Base-by-base conservation (phyloP, 2,888 invertebrate genomes). In the Octonoba sinensis region DNA sequence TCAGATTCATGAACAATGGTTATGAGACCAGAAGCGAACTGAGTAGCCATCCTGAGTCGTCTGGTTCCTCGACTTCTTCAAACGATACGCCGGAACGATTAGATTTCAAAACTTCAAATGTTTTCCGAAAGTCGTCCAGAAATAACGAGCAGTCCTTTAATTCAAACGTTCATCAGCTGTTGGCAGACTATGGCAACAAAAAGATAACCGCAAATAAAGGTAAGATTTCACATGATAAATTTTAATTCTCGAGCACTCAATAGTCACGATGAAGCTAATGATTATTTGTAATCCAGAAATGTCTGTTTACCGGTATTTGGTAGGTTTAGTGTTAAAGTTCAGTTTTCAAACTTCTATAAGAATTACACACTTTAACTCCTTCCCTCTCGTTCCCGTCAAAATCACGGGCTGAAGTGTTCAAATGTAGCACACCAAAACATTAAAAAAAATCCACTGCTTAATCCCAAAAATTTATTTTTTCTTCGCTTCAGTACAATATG, bases 41-140 rank as follows among this genome's bases (percentile, higher is more conserved):
- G 16, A 67, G 79, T 16, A 82, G 81, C 11, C 69, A 62, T 24
- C 74, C 69, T 8, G 81, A 75, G 24, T 82, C 81, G 13, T 75
- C 81, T 1, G 81, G 74, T 3, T 82, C 81, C 16, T 82, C 81
- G 0, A 74, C 69, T 6, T 75, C 81, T n/a, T 82, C 81, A 3
- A 72, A 66, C 27, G 72, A 72, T 16, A 78, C 78, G 3, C 78
- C 78, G 1, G 78, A n/a, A n/a, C n/a, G n/a, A n/a, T n/a, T n/a
- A n/a, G n/a, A 78, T 1, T 71, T 20, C 44, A 67, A 71, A 44
- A 13, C 27, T 56, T 65, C 73, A 0, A 62, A 62, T 12, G 18
- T 46, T 2, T 62, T 62, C 20, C n/a, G 36, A 12, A 78, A 36
- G 6, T 75, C 51, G 20, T 11, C 16, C 1, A 60, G 67, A n/a